Evolutionary conservation across 2,797 vertebrate genomes (phyloP), one percentile per base, ranked within the genome.

Genomic region (Gymnothorax javanicus): DNA sequence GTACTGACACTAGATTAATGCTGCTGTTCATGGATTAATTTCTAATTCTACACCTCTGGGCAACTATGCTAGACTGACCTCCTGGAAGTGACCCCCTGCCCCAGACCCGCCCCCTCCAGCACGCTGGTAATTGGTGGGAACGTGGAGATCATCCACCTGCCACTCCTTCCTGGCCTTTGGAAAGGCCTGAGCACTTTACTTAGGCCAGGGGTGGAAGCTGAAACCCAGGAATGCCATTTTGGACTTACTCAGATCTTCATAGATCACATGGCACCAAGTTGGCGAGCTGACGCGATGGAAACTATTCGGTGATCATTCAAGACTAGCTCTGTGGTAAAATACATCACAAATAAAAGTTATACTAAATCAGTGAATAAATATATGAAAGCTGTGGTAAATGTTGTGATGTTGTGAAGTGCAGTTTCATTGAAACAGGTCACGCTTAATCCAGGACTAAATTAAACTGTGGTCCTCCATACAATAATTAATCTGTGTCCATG

Each of bases 201-300:
- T 77, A 7, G 57, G 87, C 85, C 2, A 7, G 17, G 83, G 15
- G 0, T 69, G 89, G 85, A 92, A 90, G 81, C 50, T 88, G 88
- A 90, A 87, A 89, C 90, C 33, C 82, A 81, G 79, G 67, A 64
- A 64, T 84, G 89, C 89, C 84, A 90, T 89, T 87, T 87, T 87
- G 73, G 87, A 89, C 87, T 90, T 91, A 86, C 85, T 87, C 71
- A 75, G 54, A 75, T 87, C 43, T 64, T 57, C 73, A 6, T 43
- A 52, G 62, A 83, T 87, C 27, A 25, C 52, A 43, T 67, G 71
- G 43, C 27, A 43, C 11, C 73, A 77, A 77, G 73, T 11, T 77
- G 73, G 33, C 73, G 52, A 52, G 73, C 20, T 15, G 43, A 77
- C 33, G 43, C 52, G 33, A 77, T 20, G 73, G 73, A 77, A 77